phyloP scores from a whole-genome alignment of 2,888 invertebrate species.

The Drosophila paranaensis region DNA sequence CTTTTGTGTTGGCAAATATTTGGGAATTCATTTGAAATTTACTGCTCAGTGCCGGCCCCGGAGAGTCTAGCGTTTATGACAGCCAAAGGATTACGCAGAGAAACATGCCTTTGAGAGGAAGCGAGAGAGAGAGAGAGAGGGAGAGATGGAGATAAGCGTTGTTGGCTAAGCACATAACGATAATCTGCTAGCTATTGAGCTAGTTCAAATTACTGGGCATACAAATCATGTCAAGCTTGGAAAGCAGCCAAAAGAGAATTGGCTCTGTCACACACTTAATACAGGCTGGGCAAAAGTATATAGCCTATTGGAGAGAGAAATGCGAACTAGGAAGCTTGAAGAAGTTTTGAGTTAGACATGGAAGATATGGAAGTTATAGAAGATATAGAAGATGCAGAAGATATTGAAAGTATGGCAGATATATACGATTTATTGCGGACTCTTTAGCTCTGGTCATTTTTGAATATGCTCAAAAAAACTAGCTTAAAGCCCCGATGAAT shows the following conservation, averaged over 20 bases:
- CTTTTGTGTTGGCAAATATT: conserved; percentile 11
- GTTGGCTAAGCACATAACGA: neutral
- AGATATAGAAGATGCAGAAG: too few species aligned
- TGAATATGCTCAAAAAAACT: too few species aligned
- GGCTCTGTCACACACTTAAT: too few species aligned
- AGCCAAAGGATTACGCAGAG: neutral
- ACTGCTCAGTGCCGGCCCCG: neutral
- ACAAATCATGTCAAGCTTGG: neutral
- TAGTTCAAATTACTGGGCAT: neutral
- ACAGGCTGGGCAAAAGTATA: too few species aligned
- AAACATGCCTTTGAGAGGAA: neutral
- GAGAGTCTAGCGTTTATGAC: conserved; percentile 3
- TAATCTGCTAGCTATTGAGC: neutral
- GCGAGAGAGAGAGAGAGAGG: neutral
- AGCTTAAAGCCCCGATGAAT: too few species aligned
- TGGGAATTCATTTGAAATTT: conserved; percentile 11
- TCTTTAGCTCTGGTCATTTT: too few species aligned
- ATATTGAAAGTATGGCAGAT: too few species aligned
- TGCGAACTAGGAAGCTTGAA: too few species aligned
- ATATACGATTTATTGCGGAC: too few species aligned
- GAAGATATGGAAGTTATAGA: too few species aligned
- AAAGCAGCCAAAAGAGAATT: neutral
- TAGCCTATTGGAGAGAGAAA: too few species aligned
- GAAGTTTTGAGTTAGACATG: too few species aligned
- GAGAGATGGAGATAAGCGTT: neutral